phyloP scores from a whole-genome alignment of 2,888 invertebrate species.

The Drosophila nr. perissopoda region DNA sequence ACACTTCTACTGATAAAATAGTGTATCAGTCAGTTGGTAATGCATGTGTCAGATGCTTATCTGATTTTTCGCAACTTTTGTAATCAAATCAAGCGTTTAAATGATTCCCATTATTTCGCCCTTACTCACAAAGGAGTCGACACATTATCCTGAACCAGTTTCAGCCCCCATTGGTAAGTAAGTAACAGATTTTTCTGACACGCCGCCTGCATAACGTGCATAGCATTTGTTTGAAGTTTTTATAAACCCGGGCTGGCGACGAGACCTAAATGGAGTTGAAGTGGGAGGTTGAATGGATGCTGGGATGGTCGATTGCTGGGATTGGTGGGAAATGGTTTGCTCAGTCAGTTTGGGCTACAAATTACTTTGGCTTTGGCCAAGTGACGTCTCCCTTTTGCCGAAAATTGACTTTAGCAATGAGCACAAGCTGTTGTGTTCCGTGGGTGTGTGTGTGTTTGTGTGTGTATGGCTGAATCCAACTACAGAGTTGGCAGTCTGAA shows the following conservation, averaged over 20 bases:
- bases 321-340: conserved; percentile 20
- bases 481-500: background rate
- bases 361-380: conserved; percentile 56
- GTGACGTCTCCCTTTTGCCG: conserved; percentile 57
- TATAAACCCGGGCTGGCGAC: conserved; percentile 45
- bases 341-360: conserved; percentile 58
- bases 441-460: conserved; percentile 13
- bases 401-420: conserved; percentile 80
- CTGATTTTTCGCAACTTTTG: background rate
- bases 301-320: background rate
- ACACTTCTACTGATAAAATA: background rate
- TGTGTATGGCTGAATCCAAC: background rate
- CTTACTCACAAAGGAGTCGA: conserved; percentile 23
- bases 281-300: conserved; percentile 12
- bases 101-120: conserved; percentile 10
- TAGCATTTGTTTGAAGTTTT: conserved; percentile 73
- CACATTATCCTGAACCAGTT: conserved; percentile 39
- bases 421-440: conserved; percentile 71
- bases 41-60: background rate
- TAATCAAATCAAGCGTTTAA: conserved; percentile 41
- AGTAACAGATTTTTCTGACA: conserved; percentile 84
- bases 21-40: background rate
- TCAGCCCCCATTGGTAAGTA: conserved; percentile 41
- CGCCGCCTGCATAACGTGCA: conserved; percentile 62
- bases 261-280: conserved; percentile 28